Base-by-base conservation (phyloP, 2,888 invertebrate species). In the Eupithecia vulgata region DNA sequence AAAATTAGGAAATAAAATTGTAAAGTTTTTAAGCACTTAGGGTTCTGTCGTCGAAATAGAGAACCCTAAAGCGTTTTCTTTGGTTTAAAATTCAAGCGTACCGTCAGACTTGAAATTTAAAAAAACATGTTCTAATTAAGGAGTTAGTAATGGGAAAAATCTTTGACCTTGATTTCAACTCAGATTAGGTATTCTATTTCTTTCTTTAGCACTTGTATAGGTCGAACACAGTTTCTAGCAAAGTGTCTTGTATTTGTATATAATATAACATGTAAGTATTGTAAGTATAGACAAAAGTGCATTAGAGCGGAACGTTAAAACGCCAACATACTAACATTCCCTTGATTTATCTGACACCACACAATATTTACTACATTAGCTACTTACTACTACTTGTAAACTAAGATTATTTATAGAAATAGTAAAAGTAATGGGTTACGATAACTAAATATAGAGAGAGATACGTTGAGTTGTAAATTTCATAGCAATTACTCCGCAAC, bases 391-490 rank as follows among this genome's bases (percentile, higher is more conserved):
- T 34, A 61, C 34, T 34, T 34, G 34, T 61, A 17, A 61, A 7
- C 34, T 34, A 34, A 34, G 7, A 17, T 30, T 61, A 61, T 61
- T 61, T 57, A 57, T 57, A 57, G 21, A 57, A 57, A 57, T 57
- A 57, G 57, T 57, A 57, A 57, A 52, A 57, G 57, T 57, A 57
- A 57, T 57, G 4, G 57, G 57, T 25, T 52, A 21, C 61, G 34
- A 61, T 57, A 57, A 42, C 45, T 65, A 68, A 64, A 65, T 66
- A 72, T 68, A 73, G 65, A 70, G 21, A 13, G 30, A 70, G 67
- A 74, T 66, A 17, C 5, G 68, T 21, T 1, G 35, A 73, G 73
- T 70, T 67, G 62, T 70, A 67, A 34, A 57, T 52, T 67, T 67
- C 37, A 30, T 34, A 34, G 25, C 57, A 57, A 25, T 25, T n/a